Base-by-base conservation (phyloP, 2,797 vertebrate species). In the Gephyroberyx darwinii region DNA sequence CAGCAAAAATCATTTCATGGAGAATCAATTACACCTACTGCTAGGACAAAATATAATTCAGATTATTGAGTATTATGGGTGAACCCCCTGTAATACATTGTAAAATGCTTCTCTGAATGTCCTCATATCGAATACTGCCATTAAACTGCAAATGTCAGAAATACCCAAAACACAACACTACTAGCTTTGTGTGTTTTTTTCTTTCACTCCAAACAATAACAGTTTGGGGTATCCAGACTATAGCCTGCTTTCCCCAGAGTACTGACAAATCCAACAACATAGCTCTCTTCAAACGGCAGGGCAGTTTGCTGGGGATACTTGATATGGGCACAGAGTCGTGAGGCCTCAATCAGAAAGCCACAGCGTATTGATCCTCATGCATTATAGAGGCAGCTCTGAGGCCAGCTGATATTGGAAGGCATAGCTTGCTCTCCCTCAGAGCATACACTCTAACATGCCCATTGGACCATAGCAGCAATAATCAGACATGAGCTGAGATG, bases 351-450 rank as follows among this genome's bases (percentile, higher is more conserved):
- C 74, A 81, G 84, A 90, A 90, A 90, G 90, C 90, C 89, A 86
- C 89, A 86, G 73, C 5, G 52, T 92, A 92, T 93, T 90, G 91
- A 93, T 93, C 86, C 77, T 86, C 85, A 91, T 90, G 89, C 89
- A 91, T 91, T 90, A 92, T 88, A 89, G 86, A 91, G 87, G 83
- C 83, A 60, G 85, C 84, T 83, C 71, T 83, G 85, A 85, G 84
- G 78, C 81, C 73, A 69, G 78, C 76, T 86, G 74, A 86, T 90
- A 88, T 86, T 89, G 78, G 77, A 84, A 90, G 77, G 76, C 80
- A 82, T 65, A 57, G 79, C 83, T 84, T 56, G 70, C 77, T 75
- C 72, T 82, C 80, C 82, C 77, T 26, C 37, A 1, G 78, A 62
- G 77, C 71, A 62, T 54, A 71, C 68, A 75, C 79, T 67, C 61